Conservation (phyloP, 1,140 invertebrate genomes). For the Zaprionus vittiger region DNA sequence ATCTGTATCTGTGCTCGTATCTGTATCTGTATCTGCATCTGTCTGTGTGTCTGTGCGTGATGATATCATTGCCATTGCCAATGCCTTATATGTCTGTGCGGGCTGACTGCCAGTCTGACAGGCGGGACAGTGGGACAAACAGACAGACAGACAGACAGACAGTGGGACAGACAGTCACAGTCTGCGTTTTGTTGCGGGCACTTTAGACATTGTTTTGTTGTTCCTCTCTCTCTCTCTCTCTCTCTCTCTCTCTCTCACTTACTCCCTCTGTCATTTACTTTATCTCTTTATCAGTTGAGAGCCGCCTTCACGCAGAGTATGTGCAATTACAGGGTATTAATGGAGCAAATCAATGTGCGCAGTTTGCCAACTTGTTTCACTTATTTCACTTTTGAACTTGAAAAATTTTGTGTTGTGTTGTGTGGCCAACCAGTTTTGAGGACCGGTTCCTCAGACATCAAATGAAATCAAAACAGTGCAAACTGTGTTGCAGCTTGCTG, state of each 20-base stretch:
- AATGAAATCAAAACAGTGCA: slow-evolving; percentile 32
- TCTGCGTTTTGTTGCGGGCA: slow-evolving; percentile 46
- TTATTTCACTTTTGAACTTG: slow-evolving; percentile 46
- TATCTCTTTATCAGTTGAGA: slow-evolving; percentile 79
- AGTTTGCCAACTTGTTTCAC: slow-evolving; percentile 40
- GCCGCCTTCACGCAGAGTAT: slow-evolving; percentile 56
- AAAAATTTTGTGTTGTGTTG: slow-evolving; percentile 28
- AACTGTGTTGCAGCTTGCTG: slow-evolving; percentile 5
- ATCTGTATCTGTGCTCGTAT: neutral
- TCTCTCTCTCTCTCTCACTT: slow-evolving; percentile 23
- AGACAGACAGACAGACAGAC: slow-evolving; percentile 32
- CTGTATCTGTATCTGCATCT: slow-evolving; percentile 17
- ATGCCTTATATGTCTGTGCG: slow-evolving; percentile 43
- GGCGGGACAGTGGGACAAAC: neutral
- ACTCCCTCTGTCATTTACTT: slow-evolving; percentile 22
- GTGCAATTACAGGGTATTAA: slow-evolving; percentile 15
- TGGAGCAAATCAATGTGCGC: slow-evolving; percentile 27
- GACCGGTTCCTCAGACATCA: slow-evolving; percentile 25
- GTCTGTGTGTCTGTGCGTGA: slow-evolving; percentile 29
- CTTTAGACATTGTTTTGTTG: slow-evolving; percentile 27
- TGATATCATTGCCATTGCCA: slow-evolving; percentile 51
- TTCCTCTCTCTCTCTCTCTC: slow-evolving; percentile 33
- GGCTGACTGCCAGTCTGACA: slow-evolving; percentile 27
- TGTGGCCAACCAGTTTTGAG: slow-evolving; percentile 40
- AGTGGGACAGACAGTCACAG: slow-evolving; percentile 27